phyloP scores from a whole-genome alignment of 1,140 invertebrate species.

The Bombus impatiens region DNA sequence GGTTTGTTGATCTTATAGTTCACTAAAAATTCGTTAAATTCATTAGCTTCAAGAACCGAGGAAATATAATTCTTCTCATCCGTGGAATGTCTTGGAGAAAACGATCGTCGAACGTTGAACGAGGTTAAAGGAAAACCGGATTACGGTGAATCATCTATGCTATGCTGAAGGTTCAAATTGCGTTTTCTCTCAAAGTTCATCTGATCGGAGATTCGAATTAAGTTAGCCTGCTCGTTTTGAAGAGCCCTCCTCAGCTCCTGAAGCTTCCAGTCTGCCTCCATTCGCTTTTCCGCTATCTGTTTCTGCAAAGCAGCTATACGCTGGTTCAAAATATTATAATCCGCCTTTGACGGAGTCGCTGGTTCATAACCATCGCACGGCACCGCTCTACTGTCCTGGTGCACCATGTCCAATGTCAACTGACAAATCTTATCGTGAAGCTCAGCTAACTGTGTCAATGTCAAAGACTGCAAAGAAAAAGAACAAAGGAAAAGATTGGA shows the following conservation, averaged over 20 bases:
- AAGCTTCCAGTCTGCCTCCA: conserved; percentile 67
- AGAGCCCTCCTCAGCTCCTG: conserved; percentile 68
- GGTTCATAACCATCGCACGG: not conserved
- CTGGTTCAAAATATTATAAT: conserved; percentile 68
- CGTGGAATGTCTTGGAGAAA: not conserved
- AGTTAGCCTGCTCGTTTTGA: conserved; percentile 64
- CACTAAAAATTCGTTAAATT: not conserved
- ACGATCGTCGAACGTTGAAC: not conserved
- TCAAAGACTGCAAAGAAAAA: conserved; percentile 68
- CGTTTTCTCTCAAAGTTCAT: conserved; percentile 72
- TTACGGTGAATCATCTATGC: conserved; percentile 55
- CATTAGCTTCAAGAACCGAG: not conserved
- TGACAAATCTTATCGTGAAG: conserved; percentile 76
- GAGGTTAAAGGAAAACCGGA: not conserved
- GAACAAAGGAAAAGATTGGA: not conserved
- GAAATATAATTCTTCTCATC: not conserved
- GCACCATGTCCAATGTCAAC: conserved; percentile 71
- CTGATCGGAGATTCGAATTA: conserved; percentile 68
- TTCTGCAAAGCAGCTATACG: conserved; percentile 75
- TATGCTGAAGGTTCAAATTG: conserved; percentile 66
- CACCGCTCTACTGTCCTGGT: conserved; percentile 48
- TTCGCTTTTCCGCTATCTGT: conserved; percentile 73
- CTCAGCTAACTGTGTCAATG: conserved; percentile 74
- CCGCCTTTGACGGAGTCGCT: conserved; percentile 34
- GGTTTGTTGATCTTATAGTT: not conserved